Evolutionary conservation across 64 coral and sea anemone genomes (phyloP).

Genomic region (Stichodactyla mertensii): DNA sequence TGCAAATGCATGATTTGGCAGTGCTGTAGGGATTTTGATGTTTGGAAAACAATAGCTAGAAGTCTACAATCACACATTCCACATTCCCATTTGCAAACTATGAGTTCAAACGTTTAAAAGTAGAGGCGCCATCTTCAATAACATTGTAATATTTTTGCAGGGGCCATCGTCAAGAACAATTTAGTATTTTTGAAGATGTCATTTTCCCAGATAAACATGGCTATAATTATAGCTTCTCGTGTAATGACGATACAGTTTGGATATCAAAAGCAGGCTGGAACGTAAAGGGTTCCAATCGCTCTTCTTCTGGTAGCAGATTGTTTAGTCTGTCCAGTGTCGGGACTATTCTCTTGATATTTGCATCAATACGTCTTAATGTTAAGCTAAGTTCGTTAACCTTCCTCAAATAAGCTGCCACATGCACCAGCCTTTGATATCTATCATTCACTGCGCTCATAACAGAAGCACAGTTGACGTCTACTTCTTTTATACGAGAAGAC

Average conservation of each 20-base stretch:
- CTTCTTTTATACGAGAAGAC: slow-evolving; percentile 68
- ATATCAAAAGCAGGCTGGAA: slow-evolving; percentile 24
- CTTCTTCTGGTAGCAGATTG: slow-evolving; percentile 76
- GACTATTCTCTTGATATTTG: slow-evolving; percentile 72
- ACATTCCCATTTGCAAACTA: no score
- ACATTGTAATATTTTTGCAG: no score
- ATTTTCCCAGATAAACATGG: no score
- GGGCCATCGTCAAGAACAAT: no score
- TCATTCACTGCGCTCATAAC: slow-evolving; percentile 69
- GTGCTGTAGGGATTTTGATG: no score
- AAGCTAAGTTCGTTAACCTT: slow-evolving; percentile 83
- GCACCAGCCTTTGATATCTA: slow-evolving; percentile 57
- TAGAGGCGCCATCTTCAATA: no score
- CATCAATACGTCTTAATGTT: slow-evolving; percentile 70
- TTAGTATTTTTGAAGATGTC: no score
- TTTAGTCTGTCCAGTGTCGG: slow-evolving; percentile 96
- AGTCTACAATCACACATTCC: no score
- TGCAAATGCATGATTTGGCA: no score
- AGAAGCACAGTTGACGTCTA: slow-evolving; percentile 53
- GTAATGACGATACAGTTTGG: background rate
- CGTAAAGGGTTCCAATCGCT: slow-evolving; percentile 71
- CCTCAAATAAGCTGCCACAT: slow-evolving; percentile 47
- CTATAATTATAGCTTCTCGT: background rate
- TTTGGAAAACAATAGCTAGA: no score
- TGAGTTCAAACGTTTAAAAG: no score